These are phyloP conservation scores for Ecdyonurus torrentis DNA, from an alignment of 2,888 invertebrate species.

Conservation along the genomic window DNA sequence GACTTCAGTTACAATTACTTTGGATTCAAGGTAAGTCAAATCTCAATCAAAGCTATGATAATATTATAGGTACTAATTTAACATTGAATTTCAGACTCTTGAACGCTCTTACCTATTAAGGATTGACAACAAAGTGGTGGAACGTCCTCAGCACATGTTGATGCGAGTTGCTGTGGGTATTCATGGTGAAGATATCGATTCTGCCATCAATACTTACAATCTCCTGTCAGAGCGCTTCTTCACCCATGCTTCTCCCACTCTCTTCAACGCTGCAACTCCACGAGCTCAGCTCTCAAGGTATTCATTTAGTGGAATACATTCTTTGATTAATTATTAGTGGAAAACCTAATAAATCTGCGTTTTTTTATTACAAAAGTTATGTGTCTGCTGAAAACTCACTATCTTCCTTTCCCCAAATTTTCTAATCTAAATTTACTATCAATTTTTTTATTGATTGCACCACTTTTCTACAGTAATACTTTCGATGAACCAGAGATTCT, in stretches of 20 bases:
- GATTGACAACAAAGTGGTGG: constrained; percentile 80
- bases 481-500: neutral
- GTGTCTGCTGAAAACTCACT: too few relatives aligned
- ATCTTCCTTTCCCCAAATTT: too few relatives aligned
- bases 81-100: constrained; percentile 42
- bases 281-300: constrained; percentile 82
- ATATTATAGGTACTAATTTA: neutral
- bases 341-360: too few relatives aligned
- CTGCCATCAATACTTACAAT: constrained; percentile 91
- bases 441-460: too few relatives aligned
- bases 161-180: constrained; percentile 97
- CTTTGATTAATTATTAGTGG: too few relatives aligned
- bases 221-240: constrained; percentile 88
- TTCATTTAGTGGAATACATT: too few relatives aligned
- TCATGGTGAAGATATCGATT: constrained; percentile 83
- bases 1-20: constrained; percentile 97
- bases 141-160: constrained; percentile 96
- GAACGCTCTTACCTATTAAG: constrained; percentile 89
- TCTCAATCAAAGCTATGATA: neutral
- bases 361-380: too few relatives aligned
- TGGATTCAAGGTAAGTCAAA: constrained; percentile 72
- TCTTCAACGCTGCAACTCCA: constrained; percentile 87
- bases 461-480: neutral
- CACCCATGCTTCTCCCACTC: constrained; percentile 94
- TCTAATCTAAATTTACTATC: too few relatives aligned